Evolutionary conservation across 2,113 vertebrate genomes (phyloP).

Genomic region (Ranitomeya variabilis): DNA sequence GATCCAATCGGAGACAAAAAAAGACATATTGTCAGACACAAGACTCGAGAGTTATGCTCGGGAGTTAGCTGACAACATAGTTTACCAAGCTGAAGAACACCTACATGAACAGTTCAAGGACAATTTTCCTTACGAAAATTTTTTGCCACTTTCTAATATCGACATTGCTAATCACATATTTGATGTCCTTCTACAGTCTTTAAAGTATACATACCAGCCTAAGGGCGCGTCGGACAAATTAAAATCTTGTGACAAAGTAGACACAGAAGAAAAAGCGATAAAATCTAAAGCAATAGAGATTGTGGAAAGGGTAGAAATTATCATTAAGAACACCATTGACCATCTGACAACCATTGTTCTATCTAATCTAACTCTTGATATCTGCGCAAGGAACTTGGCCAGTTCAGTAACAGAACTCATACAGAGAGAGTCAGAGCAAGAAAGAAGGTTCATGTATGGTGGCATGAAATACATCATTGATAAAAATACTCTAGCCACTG

Average conservation of each 20-base stretch:
- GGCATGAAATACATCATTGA: neutral
- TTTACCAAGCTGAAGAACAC: neutral
- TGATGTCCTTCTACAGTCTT: neutral
- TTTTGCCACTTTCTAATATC: neutral
- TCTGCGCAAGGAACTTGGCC: neutral
- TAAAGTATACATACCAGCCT: neutral
- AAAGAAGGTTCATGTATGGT: neutral
- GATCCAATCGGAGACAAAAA: neutral
- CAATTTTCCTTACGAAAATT: neutral
- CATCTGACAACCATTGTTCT: neutral
- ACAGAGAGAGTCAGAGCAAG: neutral
- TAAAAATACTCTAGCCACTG: neutral
- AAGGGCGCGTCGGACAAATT: neutral
- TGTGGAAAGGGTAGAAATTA: neutral
- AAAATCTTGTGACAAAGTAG: neutral
- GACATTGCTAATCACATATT: neutral
- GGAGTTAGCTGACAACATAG: neutral
- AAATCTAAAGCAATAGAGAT: neutral
- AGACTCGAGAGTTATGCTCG: neutral
- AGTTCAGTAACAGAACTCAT: neutral
- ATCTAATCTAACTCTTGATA: slow-evolving; percentile 15
- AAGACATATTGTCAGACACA: neutral
- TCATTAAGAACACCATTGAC: neutral
- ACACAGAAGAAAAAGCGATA: neutral
- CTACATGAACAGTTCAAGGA: neutral